Evolutionary conservation across 92 coral and sea anemone genomes (phyloP), one percentile per base, ranked within the genome.

Genomic region (Porites lobata): DNA sequence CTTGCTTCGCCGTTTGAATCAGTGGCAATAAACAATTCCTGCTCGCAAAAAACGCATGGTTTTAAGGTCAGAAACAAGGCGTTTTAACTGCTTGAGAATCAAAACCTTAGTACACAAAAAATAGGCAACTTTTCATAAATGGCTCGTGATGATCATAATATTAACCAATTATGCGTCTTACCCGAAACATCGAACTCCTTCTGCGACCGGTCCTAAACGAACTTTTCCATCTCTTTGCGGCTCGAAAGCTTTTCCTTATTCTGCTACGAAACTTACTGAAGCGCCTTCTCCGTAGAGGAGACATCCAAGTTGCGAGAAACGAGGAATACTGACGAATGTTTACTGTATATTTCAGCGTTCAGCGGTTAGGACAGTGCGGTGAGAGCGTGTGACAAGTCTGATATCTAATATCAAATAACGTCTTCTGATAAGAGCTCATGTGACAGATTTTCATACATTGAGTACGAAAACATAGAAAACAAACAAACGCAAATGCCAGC

Each of bases 271-370:
- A 77, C 83, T 85, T 76, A 26, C 76, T 68, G 18, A 85, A 78
- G 63, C 89, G 87, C 38, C 80, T 84, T 65, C 87, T 64, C 57
- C 87, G 80, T 64, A 73, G 79, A 10, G 87, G 80, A 75, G 87
- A 84, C 87, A 84, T 84, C 8, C 50, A 73, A 66, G 57, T 20
- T 64, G 65, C 63, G 20, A 84, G 52, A 50, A 73, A 72, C 63
- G 51, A 65, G 80, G 50, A 71, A 72, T 14, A 7, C 24, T 29
- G 77, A 11, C 57, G 43, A 75, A 51, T 84, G 56, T 50, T 50
- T 84, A 61, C 24, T 64, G 51, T 29, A 75, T 52, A 64, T n/a
- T 75, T 63, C 64, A 43, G 82, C 71, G 87, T 63, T 17, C 29
- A 63, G 24, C 53, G 53, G 7, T 73, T 53, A 9, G 21, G 18